Conservation (phyloP, 2,888 invertebrate genomes). For the Drosophila maculinotata region DNA sequence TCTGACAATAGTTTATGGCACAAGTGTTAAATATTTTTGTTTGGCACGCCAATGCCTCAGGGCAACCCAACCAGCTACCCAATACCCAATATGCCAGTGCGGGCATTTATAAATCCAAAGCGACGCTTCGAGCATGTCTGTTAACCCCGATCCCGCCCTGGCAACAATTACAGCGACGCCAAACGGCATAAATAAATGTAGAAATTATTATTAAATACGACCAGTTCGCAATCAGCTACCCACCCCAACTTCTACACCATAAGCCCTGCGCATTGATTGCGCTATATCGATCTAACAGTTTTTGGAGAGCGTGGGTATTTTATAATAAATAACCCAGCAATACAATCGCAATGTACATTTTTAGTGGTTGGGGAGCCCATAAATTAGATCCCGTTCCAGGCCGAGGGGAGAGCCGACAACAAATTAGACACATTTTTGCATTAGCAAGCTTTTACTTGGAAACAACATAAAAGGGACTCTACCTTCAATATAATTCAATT, state of each 20-base stretch:
- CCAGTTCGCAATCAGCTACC: constrained; percentile 57
- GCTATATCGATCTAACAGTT: constrained; percentile 74
- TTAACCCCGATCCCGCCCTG: constrained; percentile 35
- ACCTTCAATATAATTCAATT: constrained; percentile 72
- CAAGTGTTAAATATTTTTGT: constrained; percentile 78
- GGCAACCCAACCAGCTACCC: constrained; percentile 12
- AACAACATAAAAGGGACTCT: constrained; percentile 2
- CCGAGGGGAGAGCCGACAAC: constrained; percentile 7
- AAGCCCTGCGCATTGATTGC: constrained; percentile 44
- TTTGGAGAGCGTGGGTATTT: constrained; percentile 62
- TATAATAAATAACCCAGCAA: constrained; percentile 71
- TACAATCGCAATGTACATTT: constrained; percentile 38
- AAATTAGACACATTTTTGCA: constrained; percentile 69
- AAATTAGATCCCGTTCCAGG: constrained; percentile 54
- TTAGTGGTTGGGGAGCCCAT: constrained; percentile 31
- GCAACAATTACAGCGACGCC: constrained; percentile 71
- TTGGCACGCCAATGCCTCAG: constrained; percentile 70
- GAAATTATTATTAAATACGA: constrained; percentile 80
- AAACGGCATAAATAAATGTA: constrained; percentile 72
- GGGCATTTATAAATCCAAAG: constrained; percentile 51
- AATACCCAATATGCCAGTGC: constrained; percentile 29
- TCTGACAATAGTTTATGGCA: constrained; percentile 77
- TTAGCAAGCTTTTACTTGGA: constrained; percentile 40
- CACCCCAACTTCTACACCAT: background rate
- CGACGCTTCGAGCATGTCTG: constrained; percentile 54